Base-by-base conservation (phyloP, 2,113 vertebrate genomes). In the Nettapus auritus region DNA sequence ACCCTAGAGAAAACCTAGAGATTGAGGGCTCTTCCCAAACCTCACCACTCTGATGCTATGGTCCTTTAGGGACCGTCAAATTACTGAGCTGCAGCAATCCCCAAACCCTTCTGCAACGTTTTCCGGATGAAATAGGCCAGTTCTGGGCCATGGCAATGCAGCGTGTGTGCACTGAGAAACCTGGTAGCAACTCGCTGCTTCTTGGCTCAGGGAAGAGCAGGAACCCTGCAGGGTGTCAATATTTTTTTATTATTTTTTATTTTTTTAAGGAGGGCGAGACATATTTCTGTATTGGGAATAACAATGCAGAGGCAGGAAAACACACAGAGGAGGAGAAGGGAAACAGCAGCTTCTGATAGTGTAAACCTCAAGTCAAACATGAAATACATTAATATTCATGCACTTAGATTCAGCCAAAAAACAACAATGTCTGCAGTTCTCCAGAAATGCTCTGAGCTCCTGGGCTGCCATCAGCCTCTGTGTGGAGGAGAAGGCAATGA, bases 151-250 rank as follows among this genome's bases (percentile, higher is more conserved):
- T 0, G 1, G 42, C 68, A 83, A 14, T 0, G 1, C 52, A 11
- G 14, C 0, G 6, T 9, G 33, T 42, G 79, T 29, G 52, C 62
- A 88, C 48, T 0, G 0, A 71, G 57, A 0, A 1, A 23, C 73
- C 56, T 0, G 0, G 34, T 46, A 53, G 57, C 87, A 62, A 21
- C 63, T 87, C 0, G 1, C 57, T 76, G 53, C 71, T 80, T 48
- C 48, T 11, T 34, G 86, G 79, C 86, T 92, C 6, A 0, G 33
- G 31, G 83, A 48, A 66, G 68, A 74, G 59, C 82, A 77, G 88
- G 57, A 93, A 38, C 40, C 67, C 67, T 44, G 66, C 40, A 1
- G 74, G 18, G 57, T 17, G 69, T 68, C 68, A 23, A 40, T 62
- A 53, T 50, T 44, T 26, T 38, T 69, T 60, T 38, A 66, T 69